phyloP scores from a whole-genome alignment of 2,888 invertebrate genomes.

The Melikaiella ostensackeni region DNA sequence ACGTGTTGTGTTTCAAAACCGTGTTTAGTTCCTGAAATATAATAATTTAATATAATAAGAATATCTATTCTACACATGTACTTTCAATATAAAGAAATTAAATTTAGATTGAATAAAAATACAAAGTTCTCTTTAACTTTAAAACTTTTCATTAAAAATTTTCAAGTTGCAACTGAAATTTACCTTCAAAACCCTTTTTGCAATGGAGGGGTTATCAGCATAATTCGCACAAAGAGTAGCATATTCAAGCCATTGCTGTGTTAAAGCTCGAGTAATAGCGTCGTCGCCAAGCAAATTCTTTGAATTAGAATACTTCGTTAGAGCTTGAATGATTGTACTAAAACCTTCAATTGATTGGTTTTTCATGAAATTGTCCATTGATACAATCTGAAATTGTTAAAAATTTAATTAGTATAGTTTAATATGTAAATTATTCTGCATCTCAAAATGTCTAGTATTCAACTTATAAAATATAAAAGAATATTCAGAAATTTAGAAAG shows the following conservation, averaged over 20 bases:
- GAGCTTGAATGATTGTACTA: constrained; percentile 68
- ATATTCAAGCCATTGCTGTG: constrained; percentile 84
- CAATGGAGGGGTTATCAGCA: constrained; percentile 77
- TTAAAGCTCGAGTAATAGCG: constrained; percentile 65
- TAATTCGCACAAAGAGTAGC: constrained; percentile 80
- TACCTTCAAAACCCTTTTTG: constrained; percentile 79
- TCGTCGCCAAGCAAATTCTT: constrained; percentile 64
- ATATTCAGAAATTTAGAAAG: not conserved
- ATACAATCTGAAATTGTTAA: constrained; percentile 57
- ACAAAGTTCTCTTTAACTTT: not conserved
- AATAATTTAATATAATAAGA: not conserved
- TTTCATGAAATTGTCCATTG: constrained; percentile 56
- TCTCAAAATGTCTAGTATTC: too few relatives aligned
- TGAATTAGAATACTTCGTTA: constrained; percentile 63
- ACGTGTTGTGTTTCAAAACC: constrained; percentile 79
- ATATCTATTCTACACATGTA: not conserved
- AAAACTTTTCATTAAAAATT: too few relatives aligned
- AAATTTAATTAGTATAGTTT: too few relatives aligned
- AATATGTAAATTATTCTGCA: too few relatives aligned
- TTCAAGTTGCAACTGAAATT: constrained; percentile 20
- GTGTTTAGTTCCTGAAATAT: constrained; percentile 80
- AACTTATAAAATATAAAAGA: not conserved
- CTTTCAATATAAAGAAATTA: not conserved
- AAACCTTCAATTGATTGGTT: constrained; percentile 68
- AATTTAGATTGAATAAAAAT: not conserved